Conservation (phyloP, 2,888 invertebrate species). For the Pyrrhia umbra region DNA sequence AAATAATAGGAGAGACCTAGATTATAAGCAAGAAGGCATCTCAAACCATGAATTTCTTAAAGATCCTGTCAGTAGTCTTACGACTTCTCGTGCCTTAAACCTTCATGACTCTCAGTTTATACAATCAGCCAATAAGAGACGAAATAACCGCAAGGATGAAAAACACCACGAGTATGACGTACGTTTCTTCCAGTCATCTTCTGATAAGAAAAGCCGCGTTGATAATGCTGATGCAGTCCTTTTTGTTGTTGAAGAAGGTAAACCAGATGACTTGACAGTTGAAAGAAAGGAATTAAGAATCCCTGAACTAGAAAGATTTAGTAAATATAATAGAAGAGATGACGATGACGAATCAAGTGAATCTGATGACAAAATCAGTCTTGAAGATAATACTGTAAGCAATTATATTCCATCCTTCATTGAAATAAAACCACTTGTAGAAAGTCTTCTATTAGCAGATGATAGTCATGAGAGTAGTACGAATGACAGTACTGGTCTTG, state of each 20-base stretch:
- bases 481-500: neutral
- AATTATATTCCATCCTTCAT: neutral
- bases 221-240: slow-evolving; percentile 17
- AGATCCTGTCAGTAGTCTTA: neutral
- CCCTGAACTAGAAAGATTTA: neutral
- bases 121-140: slow-evolving; percentile 4
- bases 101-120: neutral
- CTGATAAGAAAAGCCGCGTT: neutral
- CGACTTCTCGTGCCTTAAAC: neutral
- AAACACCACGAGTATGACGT: neutral
- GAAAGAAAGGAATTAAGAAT: slow-evolving; percentile 9
- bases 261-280: slow-evolving; percentile 11
- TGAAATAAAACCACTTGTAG: neutral
- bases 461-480: slow-evolving; percentile 1
- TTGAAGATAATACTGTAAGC: neutral
- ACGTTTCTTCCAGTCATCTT: neutral
- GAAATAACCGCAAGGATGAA: neutral
- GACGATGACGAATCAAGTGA: neutral
- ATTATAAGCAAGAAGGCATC: neutral
- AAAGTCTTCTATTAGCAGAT: neutral
- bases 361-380: neutral
- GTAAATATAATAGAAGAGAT: slow-evolving; percentile 4
- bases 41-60: slow-evolving; percentile 9
- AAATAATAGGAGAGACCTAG: slow-evolving; percentile 3
- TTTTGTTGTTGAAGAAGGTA: slow-evolving; percentile 15